phyloP scores from a whole-genome alignment of 1,140 invertebrate genomes.

The Ceratosolen solmsi region DNA sequence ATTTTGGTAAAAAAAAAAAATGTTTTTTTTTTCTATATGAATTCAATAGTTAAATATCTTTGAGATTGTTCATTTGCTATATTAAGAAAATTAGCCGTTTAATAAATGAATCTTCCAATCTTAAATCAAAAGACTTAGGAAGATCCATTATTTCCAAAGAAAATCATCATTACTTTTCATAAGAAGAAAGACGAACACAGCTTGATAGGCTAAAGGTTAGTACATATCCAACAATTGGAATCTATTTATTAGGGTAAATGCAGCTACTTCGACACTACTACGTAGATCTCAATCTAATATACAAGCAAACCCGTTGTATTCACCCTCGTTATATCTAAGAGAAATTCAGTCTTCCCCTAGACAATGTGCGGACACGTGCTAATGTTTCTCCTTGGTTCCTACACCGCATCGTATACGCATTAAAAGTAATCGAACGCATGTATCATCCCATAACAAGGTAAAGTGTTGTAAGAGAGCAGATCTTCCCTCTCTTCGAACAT shows the following conservation, averaged over 20 bases:
- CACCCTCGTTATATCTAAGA: not conserved
- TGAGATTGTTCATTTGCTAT: no score
- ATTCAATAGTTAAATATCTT: no score
- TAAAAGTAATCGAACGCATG: slow-evolving; percentile 43
- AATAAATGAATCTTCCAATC: no score
- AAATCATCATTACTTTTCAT: not conserved
- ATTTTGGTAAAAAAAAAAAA: not conserved
- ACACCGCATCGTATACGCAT: not conserved
- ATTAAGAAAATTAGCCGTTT: no score
- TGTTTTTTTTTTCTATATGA: no score
- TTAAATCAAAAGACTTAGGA: no score
- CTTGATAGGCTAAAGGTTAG: not conserved
- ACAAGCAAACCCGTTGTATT: not conserved
- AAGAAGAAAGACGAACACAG: not conserved
- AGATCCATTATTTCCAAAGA: not conserved
- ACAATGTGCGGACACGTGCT: not conserved
- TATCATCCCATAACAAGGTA: slow-evolving; percentile 29
- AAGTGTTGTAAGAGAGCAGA: slow-evolving; percentile 39
- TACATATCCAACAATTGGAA: not conserved
- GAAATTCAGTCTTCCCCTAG: not conserved
- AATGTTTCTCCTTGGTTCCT: not conserved
- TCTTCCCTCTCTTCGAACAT: not conserved
- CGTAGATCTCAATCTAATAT: not conserved
- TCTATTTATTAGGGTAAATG: not conserved
- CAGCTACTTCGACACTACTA: not conserved